Conservation (phyloP, 2,113 vertebrate species). For the Hepsetus odoe region DNA sequence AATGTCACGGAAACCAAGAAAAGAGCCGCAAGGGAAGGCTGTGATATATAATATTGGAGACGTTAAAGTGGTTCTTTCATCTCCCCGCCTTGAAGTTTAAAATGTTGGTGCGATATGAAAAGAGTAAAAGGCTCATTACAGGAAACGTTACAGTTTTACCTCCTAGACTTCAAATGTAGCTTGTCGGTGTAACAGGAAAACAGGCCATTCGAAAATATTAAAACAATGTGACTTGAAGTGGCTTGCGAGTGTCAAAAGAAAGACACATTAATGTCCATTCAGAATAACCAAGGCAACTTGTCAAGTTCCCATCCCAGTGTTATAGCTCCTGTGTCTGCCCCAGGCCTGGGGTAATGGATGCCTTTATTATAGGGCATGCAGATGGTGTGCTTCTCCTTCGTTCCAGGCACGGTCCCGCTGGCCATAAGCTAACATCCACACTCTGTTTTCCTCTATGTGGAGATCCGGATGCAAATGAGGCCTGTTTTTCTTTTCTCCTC, state of each 20-base stretch:
- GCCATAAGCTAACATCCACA: slow-evolving; percentile 56
- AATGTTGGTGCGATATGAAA: not conserved
- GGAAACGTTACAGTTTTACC: not conserved
- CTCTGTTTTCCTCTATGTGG: slow-evolving; percentile 53
- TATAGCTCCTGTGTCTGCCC: slow-evolving; percentile 57
- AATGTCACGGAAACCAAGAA: slow-evolving; percentile 68
- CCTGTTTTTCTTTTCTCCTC: slow-evolving; percentile 74
- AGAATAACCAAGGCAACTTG: slow-evolving; percentile 28
- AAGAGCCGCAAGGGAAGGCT: too few relatives aligned
- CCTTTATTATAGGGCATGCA: slow-evolving; percentile 63
- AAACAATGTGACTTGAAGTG: not conserved
- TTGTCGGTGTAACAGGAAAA: not conserved
- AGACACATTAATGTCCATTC: slow-evolving; percentile 2
- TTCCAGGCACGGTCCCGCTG: slow-evolving; percentile 57
- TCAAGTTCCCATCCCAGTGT: slow-evolving; percentile 38
- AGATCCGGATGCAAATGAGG: slow-evolving; percentile 66
- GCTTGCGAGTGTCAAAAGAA: not conserved
- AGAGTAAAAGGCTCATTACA: not conserved
- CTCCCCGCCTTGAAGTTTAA: slow-evolving; percentile 15
- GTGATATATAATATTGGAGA: slow-evolving; percentile 38
- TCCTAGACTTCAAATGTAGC: not conserved
- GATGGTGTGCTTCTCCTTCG: slow-evolving; percentile 71
- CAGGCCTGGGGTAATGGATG: slow-evolving; percentile 58
- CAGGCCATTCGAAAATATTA: not conserved
- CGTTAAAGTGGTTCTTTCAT: not conserved